phyloP scores from a whole-genome alignment of 2,888 invertebrate genomes.

The Callyntrura sp. region DNA sequence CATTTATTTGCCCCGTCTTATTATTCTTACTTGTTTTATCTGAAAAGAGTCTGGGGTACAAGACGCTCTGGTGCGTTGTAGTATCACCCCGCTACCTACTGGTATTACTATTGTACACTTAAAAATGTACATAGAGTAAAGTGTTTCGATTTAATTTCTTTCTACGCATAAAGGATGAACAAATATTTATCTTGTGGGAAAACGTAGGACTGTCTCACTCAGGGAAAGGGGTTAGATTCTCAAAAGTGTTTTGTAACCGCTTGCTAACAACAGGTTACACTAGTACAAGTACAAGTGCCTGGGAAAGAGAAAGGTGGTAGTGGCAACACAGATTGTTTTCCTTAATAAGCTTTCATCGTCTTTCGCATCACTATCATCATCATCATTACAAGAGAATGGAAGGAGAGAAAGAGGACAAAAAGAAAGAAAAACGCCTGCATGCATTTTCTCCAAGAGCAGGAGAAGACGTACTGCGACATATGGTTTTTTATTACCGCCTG shows the following conservation, averaged over 20 bases:
- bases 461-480: conserved; percentile 8
- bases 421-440: not conserved
- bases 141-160: not conserved
- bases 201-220: not conserved
- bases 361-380: not conserved
- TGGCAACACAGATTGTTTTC: conserved; percentile 2
- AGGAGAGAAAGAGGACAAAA: not conserved
- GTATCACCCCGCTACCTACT: too few relatives aligned
- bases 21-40: too few relatives aligned
- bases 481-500: too few relatives aligned
- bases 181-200: conserved; percentile 1
- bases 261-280: conserved; percentile 35
- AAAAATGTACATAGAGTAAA: too few relatives aligned
- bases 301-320: not conserved
- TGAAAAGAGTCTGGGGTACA: too few relatives aligned
- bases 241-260: not conserved
- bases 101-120: too few relatives aligned
- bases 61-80: too few relatives aligned
- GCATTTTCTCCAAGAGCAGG: not conserved
- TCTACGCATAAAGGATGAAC: not conserved
- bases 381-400: conserved; percentile 30
- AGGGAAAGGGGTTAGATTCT: too few relatives aligned
- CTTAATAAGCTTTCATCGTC: conserved; percentile 30
- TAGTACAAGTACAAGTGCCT: not conserved
- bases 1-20: too few relatives aligned